Base-by-base conservation (phyloP, 2,113 vertebrate genomes). In the Procapra przewalskii region DNA sequence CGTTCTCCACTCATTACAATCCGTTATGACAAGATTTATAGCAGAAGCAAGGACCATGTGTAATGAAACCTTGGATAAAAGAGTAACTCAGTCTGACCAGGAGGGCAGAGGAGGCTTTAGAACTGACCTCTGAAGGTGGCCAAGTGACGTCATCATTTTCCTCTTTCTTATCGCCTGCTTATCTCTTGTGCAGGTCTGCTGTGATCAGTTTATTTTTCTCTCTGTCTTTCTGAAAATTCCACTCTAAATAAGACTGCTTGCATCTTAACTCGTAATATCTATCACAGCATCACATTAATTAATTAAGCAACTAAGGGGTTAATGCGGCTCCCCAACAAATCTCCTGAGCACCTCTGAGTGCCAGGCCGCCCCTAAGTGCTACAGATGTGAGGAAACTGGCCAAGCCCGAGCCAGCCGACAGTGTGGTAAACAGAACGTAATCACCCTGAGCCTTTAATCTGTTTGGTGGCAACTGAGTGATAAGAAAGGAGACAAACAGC, bases 401-500 rank as follows among this genome's bases (percentile, higher is more conserved):
- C 80, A 7, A 2, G 50, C n/a, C 19, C 3, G 3, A 55, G 81
- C 33, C 81, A 27, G 50, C 36, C 1, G 5, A 43, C 33, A 16
- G 21, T 25, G 48, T 79, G 31, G 45, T 15, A 25, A 50, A 23
- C 3, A 52, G 14, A 36, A 14, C 75, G 9, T 1, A 64, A 31
- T 43, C 15, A 14, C 6, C 1, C 2, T 0, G 3, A 3, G 9
- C 25, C 54, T 77, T 5, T 0, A 8, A 27, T 5, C 6, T 40
- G 2, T 17, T 23, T 36, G 48, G 59, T 25, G 43, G 75, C 36
- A 25, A 40, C 27, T 2, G 3, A 12, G 23, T 29, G 21, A 19
- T 7, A 27, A 40, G 54, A 16, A 81, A 43, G 14, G 5, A 31
- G 21, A 7, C 21, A 5, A 15, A 15, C 8, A 1, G 2, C 13